Conservation (phyloP, 2,888 invertebrate species). For the Petrophora chlorosata region DNA sequence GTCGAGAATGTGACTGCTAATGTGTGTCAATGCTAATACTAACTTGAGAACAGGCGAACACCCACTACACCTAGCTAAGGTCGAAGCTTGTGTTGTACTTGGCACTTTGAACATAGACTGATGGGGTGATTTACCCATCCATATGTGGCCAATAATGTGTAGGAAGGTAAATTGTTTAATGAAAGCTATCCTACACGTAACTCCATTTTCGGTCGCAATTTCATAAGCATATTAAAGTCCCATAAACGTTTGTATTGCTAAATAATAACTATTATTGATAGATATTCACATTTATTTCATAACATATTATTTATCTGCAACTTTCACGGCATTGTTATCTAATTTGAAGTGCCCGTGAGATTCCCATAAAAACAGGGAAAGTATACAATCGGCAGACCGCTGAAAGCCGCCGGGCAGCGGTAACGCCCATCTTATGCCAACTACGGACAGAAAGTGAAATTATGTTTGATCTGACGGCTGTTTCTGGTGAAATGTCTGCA, state of each 20-base stretch:
- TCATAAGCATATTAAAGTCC: neutral
- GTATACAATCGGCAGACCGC: slow-evolving; percentile 68
- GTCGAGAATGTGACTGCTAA: slow-evolving; percentile 61
- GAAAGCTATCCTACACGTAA: slow-evolving; percentile 9
- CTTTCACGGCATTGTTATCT: slow-evolving; percentile 67
- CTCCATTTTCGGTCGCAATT: slow-evolving; percentile 1
- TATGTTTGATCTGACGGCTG: slow-evolving; percentile 48
- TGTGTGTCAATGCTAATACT: slow-evolving; percentile 77
- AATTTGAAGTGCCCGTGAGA: slow-evolving; percentile 54
- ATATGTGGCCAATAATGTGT: slow-evolving; percentile 26
- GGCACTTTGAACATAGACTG: slow-evolving; percentile 52
- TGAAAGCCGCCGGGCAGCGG: slow-evolving; percentile 63
- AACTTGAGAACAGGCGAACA: slow-evolving; percentile 61
- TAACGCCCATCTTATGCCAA: slow-evolving; percentile 72
- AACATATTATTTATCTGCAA: slow-evolving; percentile 13
- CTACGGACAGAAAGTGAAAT: slow-evolving; percentile 75
- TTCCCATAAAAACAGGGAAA: slow-evolving; percentile 82
- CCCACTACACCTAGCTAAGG: slow-evolving; percentile 64
- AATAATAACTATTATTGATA: neutral
- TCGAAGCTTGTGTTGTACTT: slow-evolving; percentile 57
- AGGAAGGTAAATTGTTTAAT: slow-evolving; percentile 32
- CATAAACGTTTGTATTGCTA: neutral
- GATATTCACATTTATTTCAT: neutral
- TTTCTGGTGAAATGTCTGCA: slow-evolving; percentile 34
- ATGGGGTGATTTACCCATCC: slow-evolving; percentile 53